These are phyloP conservation scores for Agrotis clavis DNA, from an alignment of 2,888 invertebrate species.

Conservation along the genomic window DNA sequence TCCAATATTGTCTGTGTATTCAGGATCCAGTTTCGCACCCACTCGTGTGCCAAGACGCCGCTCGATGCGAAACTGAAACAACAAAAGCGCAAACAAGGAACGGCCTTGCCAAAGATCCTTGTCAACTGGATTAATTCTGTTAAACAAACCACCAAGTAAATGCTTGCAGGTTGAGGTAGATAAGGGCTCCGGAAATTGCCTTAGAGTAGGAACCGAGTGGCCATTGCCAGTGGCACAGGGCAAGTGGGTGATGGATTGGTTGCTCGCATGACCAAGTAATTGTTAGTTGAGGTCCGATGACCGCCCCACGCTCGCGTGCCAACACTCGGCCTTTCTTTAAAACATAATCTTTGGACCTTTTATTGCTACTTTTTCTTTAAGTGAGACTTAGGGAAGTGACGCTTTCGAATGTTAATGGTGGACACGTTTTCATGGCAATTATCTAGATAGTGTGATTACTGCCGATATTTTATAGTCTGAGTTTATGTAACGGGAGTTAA, in stretches of 20 bases:
- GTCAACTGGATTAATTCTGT: constrained; percentile 86
- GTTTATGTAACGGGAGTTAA: background rate
- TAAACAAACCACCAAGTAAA: constrained; percentile 87
- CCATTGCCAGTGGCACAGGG: constrained; percentile 81
- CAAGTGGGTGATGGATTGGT: constrained; percentile 89
- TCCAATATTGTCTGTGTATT: constrained; percentile 18
- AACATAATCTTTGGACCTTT: constrained; percentile 78
- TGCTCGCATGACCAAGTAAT: constrained; percentile 89
- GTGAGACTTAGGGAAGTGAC: constrained; percentile 66
- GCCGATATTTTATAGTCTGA: background rate
- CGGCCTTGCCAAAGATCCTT: constrained; percentile 78
- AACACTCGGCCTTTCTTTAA: constrained; percentile 76
- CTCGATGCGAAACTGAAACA: constrained; percentile 57
- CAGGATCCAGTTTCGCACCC: constrained; percentile 35
- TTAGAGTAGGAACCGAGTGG: constrained; percentile 85
- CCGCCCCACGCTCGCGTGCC: constrained; percentile 82
- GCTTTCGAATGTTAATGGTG: constrained; percentile 45
- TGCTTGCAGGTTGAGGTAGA: constrained; percentile 82
- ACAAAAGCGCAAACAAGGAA: constrained; percentile 60
- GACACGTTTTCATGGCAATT: constrained; percentile 53
- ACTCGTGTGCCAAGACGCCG: constrained; percentile 48
- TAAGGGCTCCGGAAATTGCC: constrained; percentile 89
- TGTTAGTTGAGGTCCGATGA: constrained; percentile 86
- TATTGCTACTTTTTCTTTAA: constrained; percentile 80
- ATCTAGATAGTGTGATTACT: constrained; percentile 20